A percentile compares a stretch with the other conserved stretches of the same genome.
Evolutionary conservation across 2,888 invertebrate genomes (phyloP).

Genomic region (Gortyna flavago): DNA sequence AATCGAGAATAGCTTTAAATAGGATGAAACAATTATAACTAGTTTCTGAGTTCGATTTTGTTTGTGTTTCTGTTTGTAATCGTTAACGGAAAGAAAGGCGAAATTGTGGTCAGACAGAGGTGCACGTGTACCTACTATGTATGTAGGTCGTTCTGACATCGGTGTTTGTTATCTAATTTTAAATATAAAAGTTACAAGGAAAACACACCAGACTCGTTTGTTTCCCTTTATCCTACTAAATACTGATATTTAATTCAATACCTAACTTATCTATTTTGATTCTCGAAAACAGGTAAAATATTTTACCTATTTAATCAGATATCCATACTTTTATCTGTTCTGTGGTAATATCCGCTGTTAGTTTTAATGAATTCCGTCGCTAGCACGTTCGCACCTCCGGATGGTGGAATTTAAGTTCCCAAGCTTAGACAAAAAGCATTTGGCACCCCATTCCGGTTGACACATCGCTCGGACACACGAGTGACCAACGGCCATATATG

Average conservation of each 20-base stretch:
- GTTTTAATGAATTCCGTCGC: constrained; percentile 42
- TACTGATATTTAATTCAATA: constrained; percentile 31
- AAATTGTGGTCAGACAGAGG: not conserved
- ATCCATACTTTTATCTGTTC: constrained; percentile 9
- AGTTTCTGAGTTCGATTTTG: constrained; percentile 37
- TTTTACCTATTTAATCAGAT: constrained; percentile 15
- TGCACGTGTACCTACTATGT: not conserved
- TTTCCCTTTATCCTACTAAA: constrained; percentile 21
- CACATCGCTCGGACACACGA: constrained; percentile 70
- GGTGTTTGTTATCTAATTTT: constrained; percentile 28
- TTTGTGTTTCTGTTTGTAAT: constrained; percentile 7
- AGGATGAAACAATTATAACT: constrained; percentile 55
- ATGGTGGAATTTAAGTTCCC: constrained; percentile 71
- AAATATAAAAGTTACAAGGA: constrained; percentile 34
- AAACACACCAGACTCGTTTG: constrained; percentile 26
- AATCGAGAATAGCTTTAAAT: constrained; percentile 74
- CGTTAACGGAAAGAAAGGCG: constrained; percentile 15
- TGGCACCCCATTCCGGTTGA: constrained; percentile 73
- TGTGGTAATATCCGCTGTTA: constrained; percentile 12
- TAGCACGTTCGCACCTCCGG: constrained; percentile 40
- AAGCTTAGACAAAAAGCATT: constrained; percentile 73
- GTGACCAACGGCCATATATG: constrained; percentile 81
- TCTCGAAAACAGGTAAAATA: constrained; percentile 56
- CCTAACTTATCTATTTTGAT: constrained; percentile 34
- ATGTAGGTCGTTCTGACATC: not conserved